These are phyloP conservation scores for Argyrosomus japonicus DNA, from an alignment of 2,113 vertebrate genomes.

Conservation along the genomic window DNA sequence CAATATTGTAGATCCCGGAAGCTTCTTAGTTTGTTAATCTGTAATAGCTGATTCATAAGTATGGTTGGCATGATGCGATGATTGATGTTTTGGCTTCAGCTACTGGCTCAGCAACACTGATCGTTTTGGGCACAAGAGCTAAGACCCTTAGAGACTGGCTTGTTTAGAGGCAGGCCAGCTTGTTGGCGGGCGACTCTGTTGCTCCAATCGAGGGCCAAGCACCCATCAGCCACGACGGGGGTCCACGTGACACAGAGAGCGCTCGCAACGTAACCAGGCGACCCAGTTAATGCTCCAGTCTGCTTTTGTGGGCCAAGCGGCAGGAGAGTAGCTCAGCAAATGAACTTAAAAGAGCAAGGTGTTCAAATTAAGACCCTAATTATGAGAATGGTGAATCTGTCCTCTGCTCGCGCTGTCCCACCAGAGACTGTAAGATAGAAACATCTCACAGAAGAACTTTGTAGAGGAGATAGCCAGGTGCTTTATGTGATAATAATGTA, in stretches of 20 bases:
- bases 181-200: constrained; percentile 17
- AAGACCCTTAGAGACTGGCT: constrained; percentile 28
- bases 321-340: constrained; percentile 75
- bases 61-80: constrained; percentile 40
- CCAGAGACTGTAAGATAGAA: constrained; percentile 32
- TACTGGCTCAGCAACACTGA: constrained; percentile 46
- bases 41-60: constrained; percentile 47
- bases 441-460: constrained; percentile 23
- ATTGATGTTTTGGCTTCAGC: constrained; percentile 63
- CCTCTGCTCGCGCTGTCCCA: constrained; percentile 51
- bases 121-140: constrained; percentile 30
- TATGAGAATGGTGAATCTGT: constrained; percentile 71
- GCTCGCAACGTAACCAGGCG: constrained; percentile 51
- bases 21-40: constrained; percentile 67
- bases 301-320: constrained; percentile 76
- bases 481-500: constrained; percentile 34
- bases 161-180: constrained; percentile 40
- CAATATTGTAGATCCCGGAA: constrained; percentile 42
- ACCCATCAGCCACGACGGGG: constrained; percentile 40
- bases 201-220: constrained; percentile 38
- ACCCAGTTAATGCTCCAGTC: constrained; percentile 72
- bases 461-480: neutral
- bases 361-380: constrained; percentile 77
- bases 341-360: constrained; percentile 75
- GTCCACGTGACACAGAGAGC: constrained; percentile 56